Conservation (phyloP, 1,140 invertebrate genomes). For the Caligus rogercresseyi region DNA sequence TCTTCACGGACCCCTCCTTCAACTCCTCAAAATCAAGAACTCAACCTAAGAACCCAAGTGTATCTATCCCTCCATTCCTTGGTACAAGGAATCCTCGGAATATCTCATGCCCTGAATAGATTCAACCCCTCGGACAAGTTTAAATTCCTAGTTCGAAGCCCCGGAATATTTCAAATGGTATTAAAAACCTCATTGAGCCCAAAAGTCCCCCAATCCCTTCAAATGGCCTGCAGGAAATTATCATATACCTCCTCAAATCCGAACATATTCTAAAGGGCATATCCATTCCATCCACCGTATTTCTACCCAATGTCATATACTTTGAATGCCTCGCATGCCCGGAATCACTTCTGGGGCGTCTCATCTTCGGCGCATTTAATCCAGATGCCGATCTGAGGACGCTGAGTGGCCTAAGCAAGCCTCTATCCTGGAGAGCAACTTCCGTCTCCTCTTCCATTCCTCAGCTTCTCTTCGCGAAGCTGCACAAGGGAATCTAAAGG, state of each 20-base stretch:
- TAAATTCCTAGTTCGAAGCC: not conserved
- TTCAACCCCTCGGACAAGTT: not conserved
- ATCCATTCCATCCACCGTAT: not conserved
- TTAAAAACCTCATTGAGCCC: not conserved
- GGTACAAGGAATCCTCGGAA: not conserved
- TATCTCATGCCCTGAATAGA: not conserved
- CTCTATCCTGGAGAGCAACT: not conserved
- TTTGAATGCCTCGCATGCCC: not conserved
- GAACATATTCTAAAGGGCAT: not conserved
- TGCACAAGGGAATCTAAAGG: not conserved
- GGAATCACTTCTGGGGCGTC: not conserved
- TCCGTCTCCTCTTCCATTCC: not conserved
- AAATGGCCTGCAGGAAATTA: not conserved
- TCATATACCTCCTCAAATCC: not conserved
- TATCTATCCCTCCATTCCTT: not conserved
- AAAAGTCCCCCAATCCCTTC: not conserved
- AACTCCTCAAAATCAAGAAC: not conserved
- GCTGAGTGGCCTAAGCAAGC: not conserved
- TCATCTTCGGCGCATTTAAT: not conserved
- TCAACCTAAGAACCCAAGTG: not conserved
- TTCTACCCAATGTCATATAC: not conserved
- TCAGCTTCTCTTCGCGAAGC: not conserved
- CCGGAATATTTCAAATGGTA: not conserved
- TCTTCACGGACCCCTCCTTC: not conserved
- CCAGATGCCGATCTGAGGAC: not conserved